phyloP scores from a whole-genome alignment of 2,888 invertebrate species.

The Zele albiditarsus region DNA sequence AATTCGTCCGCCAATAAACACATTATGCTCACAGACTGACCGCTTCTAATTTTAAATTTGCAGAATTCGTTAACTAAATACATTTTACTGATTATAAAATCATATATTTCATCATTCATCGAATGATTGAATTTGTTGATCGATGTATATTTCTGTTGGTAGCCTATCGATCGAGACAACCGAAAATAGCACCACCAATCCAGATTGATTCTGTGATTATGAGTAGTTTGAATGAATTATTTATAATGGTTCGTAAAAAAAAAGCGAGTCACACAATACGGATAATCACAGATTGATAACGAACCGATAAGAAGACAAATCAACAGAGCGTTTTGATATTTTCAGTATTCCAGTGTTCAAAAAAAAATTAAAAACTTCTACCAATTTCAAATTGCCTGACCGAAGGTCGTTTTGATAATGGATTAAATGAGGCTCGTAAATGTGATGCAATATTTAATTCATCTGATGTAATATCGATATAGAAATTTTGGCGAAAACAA shows the following conservation, averaged over 20 bases:
- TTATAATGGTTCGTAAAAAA: conserved; percentile 84
- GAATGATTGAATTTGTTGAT: conserved; percentile 74
- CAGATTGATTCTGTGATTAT: conserved; percentile 78
- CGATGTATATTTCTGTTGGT: conserved; percentile 76
- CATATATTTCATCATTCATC: conserved; percentile 71
- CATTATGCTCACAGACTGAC: no score
- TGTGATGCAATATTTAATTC: conserved; percentile 82
- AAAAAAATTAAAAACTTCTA: no score
- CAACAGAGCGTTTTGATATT: not conserved
- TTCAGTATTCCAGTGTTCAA: conserved; percentile 75
- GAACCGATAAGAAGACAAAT: not conserved
- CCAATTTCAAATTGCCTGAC: conserved; percentile 88
- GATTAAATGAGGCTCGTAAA: conserved; percentile 84
- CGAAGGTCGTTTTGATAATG: conserved; percentile 85
- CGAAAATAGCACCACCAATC: conserved; percentile 81
- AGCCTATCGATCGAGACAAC: conserved; percentile 76
- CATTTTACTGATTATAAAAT: no score
- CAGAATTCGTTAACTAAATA: no score
- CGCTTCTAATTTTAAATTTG: no score
- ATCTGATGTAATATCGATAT: conserved; percentile 76
- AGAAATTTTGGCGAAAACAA: conserved; percentile 79
- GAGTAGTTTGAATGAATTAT: conserved; percentile 74
- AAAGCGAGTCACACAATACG: conserved; percentile 76
- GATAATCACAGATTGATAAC: conserved; percentile 3
- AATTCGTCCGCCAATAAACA: no score